Conservation (phyloP, 2,113 vertebrate genomes). For the pig (Sus scrofa) region T2T-Sscrofa CM000813.6:118085001-118085500, state of each 20-base stretch:
- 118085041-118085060: neutral
- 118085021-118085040: neutral
- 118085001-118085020: neutral
- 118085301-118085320: neutral
- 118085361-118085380: neutral
- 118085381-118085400: neutral
- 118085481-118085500: conserved; percentile 21
- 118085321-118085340: neutral
- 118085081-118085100: neutral
- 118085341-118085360: neutral
- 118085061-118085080: neutral
- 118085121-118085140: neutral
- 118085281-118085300: too few relatives aligned
- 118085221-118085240: neutral
- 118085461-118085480: conserved; percentile 60
- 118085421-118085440: conserved; percentile 17
- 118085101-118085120: neutral
- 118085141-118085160: neutral
- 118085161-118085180: neutral
- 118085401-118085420: conserved; percentile 34
- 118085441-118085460: conserved; percentile 30
- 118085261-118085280: too few relatives aligned
- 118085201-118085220: conserved; percentile 28
- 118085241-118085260: too few relatives aligned
- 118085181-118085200: neutral